These are phyloP conservation scores for Disparrhopalites patrizii DNA, from an alignment of 2,888 invertebrate genomes.

Conservation along the genomic window DNA sequence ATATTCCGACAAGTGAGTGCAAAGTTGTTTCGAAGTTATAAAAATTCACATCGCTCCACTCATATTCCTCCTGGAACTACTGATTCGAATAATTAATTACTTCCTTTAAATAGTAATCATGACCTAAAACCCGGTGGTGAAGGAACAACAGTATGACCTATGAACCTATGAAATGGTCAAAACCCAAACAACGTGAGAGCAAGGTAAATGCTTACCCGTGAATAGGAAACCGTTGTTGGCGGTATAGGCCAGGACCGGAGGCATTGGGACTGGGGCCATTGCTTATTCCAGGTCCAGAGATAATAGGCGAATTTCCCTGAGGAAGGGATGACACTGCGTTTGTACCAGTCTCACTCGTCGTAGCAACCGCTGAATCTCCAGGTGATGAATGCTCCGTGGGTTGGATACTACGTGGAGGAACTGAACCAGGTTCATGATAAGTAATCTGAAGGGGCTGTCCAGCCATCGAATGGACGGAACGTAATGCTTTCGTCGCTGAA, in stretches of 20 bases:
- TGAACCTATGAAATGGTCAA: no score
- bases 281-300: conserved; percentile 24
- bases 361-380: conserved; percentile 5
- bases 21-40: no score
- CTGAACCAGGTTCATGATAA: conserved; percentile 47
- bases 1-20: no score
- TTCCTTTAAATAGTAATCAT: no score
- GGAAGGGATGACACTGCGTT: conserved; percentile 31
- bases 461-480: conserved; percentile 65
- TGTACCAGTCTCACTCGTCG: conserved; percentile 13
- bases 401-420: conserved; percentile 49
- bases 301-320: conserved; percentile 31
- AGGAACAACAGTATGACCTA: no score
- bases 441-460: conserved; percentile 44
- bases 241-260: conserved; percentile 34
- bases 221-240: conserved; percentile 46
- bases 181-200: no score
- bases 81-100: no score
- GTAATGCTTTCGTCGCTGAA: conserved; percentile 90
- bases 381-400: conserved; percentile 58
- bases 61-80: no score
- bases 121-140: no score
- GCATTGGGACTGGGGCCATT: conserved; percentile 39
- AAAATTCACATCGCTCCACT: no score
- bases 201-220: conserved; percentile 42